Conservation (phyloP, 2,888 invertebrate genomes). For the Hipparchia sbordonii region DNA sequence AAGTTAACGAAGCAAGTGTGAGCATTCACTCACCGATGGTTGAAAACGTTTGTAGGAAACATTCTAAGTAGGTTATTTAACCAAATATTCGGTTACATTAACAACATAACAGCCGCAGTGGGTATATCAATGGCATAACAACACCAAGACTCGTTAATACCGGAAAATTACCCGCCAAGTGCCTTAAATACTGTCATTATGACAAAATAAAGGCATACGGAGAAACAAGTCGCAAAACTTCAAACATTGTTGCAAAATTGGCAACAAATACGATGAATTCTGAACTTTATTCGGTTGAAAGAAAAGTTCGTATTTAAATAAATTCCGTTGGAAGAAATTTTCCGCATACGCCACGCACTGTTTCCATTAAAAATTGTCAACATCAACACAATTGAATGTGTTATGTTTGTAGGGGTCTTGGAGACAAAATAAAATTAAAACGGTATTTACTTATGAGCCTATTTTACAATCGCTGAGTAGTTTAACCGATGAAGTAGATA, state of each 20-base stretch:
- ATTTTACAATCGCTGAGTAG: neutral
- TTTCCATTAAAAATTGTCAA: slow-evolving; percentile 69
- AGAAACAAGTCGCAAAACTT: slow-evolving; percentile 47
- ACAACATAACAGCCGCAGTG: neutral
- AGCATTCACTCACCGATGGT: too few relatives aligned
- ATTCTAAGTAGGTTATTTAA: too few relatives aligned
- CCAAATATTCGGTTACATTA: neutral
- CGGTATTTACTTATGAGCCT: neutral
- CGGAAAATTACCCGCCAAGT: slow-evolving; percentile 34
- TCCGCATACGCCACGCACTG: slow-evolving; percentile 63
- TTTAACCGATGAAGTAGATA: too few relatives aligned
- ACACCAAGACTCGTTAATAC: slow-evolving; percentile 8
- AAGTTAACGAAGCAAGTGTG: too few relatives aligned
- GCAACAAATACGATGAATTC: slow-evolving; percentile 31
- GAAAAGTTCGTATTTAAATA: slow-evolving; percentile 43
- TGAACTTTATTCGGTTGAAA: slow-evolving; percentile 21
- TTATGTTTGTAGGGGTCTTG: slow-evolving; percentile 42
- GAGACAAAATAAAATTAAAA: slow-evolving; percentile 7
- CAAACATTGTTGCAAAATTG: slow-evolving; percentile 39
- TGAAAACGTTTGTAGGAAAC: too few relatives aligned
- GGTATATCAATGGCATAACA: slow-evolving; percentile 17
- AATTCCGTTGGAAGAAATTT: slow-evolving; percentile 41
- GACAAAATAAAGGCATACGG: slow-evolving; percentile 46
- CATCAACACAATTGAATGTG: slow-evolving; percentile 58
- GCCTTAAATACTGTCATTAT: slow-evolving; percentile 51